Evolutionary conservation across 1,140 invertebrate genomes (phyloP), one percentile per base, ranked within the genome.

Genomic region (Hestina assimilis): DNA sequence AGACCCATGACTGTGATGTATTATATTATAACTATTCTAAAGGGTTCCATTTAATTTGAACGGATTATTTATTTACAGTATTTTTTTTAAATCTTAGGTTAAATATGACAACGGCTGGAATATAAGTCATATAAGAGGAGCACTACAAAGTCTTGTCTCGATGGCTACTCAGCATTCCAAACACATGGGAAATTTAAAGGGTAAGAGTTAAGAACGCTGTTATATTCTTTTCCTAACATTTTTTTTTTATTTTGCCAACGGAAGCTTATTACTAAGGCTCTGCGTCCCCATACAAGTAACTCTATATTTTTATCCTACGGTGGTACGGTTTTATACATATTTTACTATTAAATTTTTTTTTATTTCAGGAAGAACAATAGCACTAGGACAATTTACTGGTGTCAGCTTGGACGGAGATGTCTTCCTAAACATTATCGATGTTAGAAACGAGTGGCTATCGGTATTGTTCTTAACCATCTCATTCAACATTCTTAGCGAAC

Each of bases 391-490:
- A 72, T 95, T 96, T 67, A 97, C 96, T 15, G 96, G 96, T 9
- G 93, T 98, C 3, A 95, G 93, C 77, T 89, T 97, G 28, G 94
- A 97, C 72, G 96, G 96, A 1, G 93, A 95, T 73, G 92, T 98
- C 12, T 94, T 95, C 89, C 90, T 98, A 0, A 96, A 95, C 80
- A 96, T 94, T 59, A 96, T 95, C 8, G 96, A 97, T 92, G 96
- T 97, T 17, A 89, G 96, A 48, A 93, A 96, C 72, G 96, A 96
- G 87, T 97, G 96, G 96, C 89, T 97, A 38, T 95, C 96, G 87
- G 93, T 95, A 90, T n/a, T 92, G 91, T 69, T 52, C 33, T 31
- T 47, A 26, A 19, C 12, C 41, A 33, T 50, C 11, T 48, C 54
- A 54, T 52, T 24, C 31, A 14, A 12, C 3, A 31, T 14, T 4